Percentiles rank a stretch among this genome's conserved stretches.
These are phyloP conservation scores for Terebella lapidaria DNA, from an alignment of 2,888 invertebrate genomes.

Conservation along the genomic window DNA sequence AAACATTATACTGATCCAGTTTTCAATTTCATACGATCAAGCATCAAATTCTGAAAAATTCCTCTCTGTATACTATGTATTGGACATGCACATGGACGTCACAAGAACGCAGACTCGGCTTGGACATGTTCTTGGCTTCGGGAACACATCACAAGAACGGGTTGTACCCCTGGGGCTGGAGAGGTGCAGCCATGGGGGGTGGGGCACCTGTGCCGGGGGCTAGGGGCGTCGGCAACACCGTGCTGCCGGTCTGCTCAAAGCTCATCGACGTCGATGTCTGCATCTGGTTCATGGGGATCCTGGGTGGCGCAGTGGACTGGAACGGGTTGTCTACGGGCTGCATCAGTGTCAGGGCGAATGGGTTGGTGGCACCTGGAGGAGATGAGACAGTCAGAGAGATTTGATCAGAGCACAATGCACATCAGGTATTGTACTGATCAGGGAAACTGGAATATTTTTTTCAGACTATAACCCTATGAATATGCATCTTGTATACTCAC, in stretches of 20 bases:
- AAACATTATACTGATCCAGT: too few species aligned
- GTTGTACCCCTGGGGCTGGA: conserved; percentile 1
- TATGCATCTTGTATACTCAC: conserved; percentile 5
- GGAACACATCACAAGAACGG: conserved; percentile 1
- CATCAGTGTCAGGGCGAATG: not conserved
- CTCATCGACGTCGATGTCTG: not conserved
- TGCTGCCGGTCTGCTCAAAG: not conserved
- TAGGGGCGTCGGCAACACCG: not conserved
- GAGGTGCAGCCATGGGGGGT: not conserved
- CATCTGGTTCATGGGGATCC: not conserved
- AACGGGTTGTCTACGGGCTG: conserved; percentile 1
- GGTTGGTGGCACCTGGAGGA: not conserved
- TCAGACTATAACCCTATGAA: not conserved
- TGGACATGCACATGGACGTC: too few species aligned
- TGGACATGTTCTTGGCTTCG: too few species aligned
- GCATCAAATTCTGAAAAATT: too few species aligned
- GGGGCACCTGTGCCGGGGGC: not conserved
- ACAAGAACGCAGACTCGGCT: too few species aligned
- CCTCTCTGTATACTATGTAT: too few species aligned
- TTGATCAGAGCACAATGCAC: not conserved
- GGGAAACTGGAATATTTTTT: not conserved
- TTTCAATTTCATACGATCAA: too few species aligned
- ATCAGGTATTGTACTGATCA: not conserved
- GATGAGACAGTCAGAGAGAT: not conserved
- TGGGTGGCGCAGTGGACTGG: not conserved